Evolutionary conservation across 2,113 vertebrate species (phyloP).

Genomic region (Bagarius yarrelli): DNA sequence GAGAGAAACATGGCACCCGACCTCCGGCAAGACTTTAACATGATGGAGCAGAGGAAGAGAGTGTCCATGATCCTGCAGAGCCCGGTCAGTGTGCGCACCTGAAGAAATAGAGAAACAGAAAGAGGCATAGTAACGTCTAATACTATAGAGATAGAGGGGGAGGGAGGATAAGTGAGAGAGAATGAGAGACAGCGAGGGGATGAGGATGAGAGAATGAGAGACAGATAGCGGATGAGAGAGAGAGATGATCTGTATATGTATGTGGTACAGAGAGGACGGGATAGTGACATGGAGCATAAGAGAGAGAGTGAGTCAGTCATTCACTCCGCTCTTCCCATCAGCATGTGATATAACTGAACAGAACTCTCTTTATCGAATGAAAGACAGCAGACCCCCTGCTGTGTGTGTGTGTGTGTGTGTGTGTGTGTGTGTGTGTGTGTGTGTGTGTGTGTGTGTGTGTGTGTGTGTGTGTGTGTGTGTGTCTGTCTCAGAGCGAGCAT

Average conservation of each 20-base stretch:
- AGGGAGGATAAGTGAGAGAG: background rate
- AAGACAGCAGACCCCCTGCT: background rate
- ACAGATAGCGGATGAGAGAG: background rate
- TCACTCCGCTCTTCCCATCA: slow-evolving; percentile 10
- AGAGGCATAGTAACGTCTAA: background rate
- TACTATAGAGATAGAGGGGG: background rate
- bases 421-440: background rate
- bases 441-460: too few species aligned
- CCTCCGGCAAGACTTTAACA: slow-evolving; percentile 97
- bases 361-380: slow-evolving; percentile 9
- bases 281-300: background rate
- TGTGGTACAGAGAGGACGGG: too few species aligned
- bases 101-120: background rate
- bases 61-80: slow-evolving; percentile 99
- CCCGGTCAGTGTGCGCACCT: slow-evolving; percentile 76
- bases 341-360: slow-evolving; percentile 50
- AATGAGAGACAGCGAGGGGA: background rate
- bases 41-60: slow-evolving; percentile 99
- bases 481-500: background rate
- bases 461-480: too few species aligned
- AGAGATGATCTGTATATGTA: too few species aligned
- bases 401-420: slow-evolving; percentile 5
- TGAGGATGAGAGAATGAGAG: background rate
- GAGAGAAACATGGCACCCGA: slow-evolving; percentile 98
- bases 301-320: background rate